Evolutionary conservation across 2,888 invertebrate genomes (phyloP).

Genomic region (Eulithis prunata): DNA sequence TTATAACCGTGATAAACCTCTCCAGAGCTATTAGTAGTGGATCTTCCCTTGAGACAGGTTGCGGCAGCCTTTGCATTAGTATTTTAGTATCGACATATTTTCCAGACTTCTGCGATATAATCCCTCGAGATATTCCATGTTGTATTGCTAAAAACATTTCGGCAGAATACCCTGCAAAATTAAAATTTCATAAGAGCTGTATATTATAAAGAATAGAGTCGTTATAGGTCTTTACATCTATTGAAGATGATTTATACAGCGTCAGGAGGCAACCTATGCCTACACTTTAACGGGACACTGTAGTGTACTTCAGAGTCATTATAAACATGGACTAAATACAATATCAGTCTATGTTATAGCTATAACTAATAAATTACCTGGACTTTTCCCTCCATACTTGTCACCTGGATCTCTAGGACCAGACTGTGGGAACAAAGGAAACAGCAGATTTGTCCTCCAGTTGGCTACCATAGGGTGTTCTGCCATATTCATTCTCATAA

Average conservation of each 20-base stretch:
- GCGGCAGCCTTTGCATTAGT: slow-evolving; percentile 88
- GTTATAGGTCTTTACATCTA: too few relatives aligned
- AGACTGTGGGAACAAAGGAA: slow-evolving; percentile 86
- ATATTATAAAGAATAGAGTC: too few relatives aligned
- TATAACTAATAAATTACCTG: slow-evolving; percentile 75
- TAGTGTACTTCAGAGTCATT: too few relatives aligned
- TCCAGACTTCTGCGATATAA: slow-evolving; percentile 71
- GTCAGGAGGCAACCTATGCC: too few relatives aligned
- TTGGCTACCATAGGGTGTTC: slow-evolving; percentile 74
- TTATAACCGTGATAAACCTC: slow-evolving; percentile 89
- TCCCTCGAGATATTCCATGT: slow-evolving; percentile 72
- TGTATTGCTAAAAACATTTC: slow-evolving; percentile 77
- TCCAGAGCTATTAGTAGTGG: slow-evolving; percentile 87
- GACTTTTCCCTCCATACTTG: slow-evolving; percentile 75
- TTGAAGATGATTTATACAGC: too few relatives aligned
- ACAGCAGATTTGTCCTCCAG: slow-evolving; percentile 91
- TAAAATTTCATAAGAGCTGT: too few relatives aligned
- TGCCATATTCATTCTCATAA: slow-evolving; percentile 79
- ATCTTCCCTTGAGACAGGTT: slow-evolving; percentile 88
- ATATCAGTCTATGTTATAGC: too few relatives aligned
- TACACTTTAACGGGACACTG: too few relatives aligned
- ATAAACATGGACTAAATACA: too few relatives aligned
- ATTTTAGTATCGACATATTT: slow-evolving; percentile 67
- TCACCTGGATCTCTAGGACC: slow-evolving; percentile 86
- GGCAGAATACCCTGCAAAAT: slow-evolving; percentile 66